Evolutionary conservation across 2,113 vertebrate species (phyloP), one percentile per base, ranked within the genome.

Genomic region (Odocoileus virginianus): DNA sequence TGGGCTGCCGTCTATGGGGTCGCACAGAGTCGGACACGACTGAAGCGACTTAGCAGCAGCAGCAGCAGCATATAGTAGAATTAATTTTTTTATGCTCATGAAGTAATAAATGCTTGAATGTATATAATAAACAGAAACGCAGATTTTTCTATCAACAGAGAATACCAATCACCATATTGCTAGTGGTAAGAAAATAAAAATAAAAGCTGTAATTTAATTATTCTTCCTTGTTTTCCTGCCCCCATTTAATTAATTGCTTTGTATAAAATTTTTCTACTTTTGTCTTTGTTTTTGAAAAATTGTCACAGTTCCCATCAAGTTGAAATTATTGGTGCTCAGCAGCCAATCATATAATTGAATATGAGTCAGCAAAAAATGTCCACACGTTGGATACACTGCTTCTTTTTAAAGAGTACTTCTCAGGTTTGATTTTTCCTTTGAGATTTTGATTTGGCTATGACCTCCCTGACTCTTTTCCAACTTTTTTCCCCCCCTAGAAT

Each of bases 401-500:
- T 71, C 23, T 86, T 60, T 92, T 76, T 78, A 57, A 92, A 91
- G 8, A 82, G 13, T 86, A 40, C 25, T 85, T 93, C 27, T 47
- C 1, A 6, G 21, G 5, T 45, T 86, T 97, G 67, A 86, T 82
- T 61, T 96, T 60, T 94, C 54, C 55, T 94, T 96, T 90, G 71
- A 84, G 55, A 87, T 84, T 94, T 92, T 91, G 19, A 64, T 92
- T 96, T 97, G 28, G 64, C 64, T 95, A 40, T 74, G 71, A 91
- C 54, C 27, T 92, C 40, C 15, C 9, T 91, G 82, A 78, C 55
- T 93, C 45, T 83, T 86, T 40, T 23, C 19, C 54, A 93, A 33
- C 64, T 6, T 50, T 87, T n/a, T 43, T 95, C 43, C 40, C 97
- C 97, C 55, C 36, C 81, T 74, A 52, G 40, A 95, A 94, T 94